These are phyloP conservation scores for Nyctereutes procyonoides DNA, from an alignment of 2,113 vertebrate genomes.

Conservation along the genomic window DNA sequence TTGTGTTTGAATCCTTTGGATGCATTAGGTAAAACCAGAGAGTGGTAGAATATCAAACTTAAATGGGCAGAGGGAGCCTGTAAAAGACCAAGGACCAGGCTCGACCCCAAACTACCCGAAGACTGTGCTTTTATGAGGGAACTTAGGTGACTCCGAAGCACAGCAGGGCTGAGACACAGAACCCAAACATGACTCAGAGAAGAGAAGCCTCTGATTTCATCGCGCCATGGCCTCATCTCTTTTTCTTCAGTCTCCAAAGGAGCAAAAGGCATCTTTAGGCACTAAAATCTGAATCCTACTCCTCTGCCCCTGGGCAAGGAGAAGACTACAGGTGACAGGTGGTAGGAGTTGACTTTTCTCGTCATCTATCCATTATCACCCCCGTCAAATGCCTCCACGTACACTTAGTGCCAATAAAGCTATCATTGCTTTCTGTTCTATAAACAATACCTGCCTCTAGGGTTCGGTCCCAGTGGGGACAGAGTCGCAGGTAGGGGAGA, in stretches of 20 bases:
- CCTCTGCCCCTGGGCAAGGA: background rate
- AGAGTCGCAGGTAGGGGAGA: background rate
- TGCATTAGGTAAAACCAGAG: background rate
- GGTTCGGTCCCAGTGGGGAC: background rate
- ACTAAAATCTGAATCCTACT: constrained; percentile 7
- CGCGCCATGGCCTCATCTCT: background rate
- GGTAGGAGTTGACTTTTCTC: constrained; percentile 45
- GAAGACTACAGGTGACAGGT: background rate
- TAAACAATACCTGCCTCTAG: constrained; percentile 20
- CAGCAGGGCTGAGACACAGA: background rate
- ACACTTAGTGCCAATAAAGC: constrained; percentile 21
- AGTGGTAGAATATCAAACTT: background rate
- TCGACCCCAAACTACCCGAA: background rate
- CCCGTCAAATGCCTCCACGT: background rate
- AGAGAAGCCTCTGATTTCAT: background rate
- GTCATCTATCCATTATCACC: constrained; percentile 31
- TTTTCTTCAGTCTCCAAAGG: constrained; percentile 45
- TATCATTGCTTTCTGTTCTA: background rate
- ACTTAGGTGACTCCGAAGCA: constrained; percentile 5
- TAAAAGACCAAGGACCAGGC: constrained; percentile 28
- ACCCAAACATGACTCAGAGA: background rate
- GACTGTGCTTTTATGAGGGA: constrained; percentile 4
- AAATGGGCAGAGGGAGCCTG: background rate
- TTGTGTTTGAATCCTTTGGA: constrained; percentile 30
- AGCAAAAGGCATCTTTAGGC: constrained; percentile 51